phyloP scores from a whole-genome alignment of 2,888 invertebrate genomes.

The Nipponacmea schrenckii region DNA sequence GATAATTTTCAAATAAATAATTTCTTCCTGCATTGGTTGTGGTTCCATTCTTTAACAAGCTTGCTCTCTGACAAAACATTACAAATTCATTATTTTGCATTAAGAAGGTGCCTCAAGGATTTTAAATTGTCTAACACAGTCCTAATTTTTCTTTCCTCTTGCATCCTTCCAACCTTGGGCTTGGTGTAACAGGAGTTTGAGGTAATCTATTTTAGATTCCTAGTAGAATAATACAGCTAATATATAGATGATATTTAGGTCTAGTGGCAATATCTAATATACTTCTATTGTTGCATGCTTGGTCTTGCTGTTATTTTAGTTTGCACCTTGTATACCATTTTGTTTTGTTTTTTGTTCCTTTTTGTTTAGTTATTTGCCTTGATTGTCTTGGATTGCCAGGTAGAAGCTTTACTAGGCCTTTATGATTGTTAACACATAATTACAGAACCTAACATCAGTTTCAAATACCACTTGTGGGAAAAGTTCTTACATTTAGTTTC shows the following conservation, averaged over 20 bases:
- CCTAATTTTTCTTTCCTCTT: conserved; percentile 46
- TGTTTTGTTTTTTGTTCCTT: conserved; percentile 3
- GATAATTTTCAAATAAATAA: no score
- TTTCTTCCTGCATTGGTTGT: no score
- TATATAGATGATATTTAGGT: conserved; percentile 4
- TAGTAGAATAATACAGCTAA: neutral
- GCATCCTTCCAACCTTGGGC: conserved; percentile 46
- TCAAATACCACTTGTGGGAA: conserved; percentile 6
- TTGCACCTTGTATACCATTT: conserved; percentile 2
- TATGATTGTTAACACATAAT: conserved; percentile 5
- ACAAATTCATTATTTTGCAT: no score
- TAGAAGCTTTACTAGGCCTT: neutral
- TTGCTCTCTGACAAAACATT: no score
- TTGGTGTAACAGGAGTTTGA: conserved; percentile 56
- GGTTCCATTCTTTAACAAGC: no score
- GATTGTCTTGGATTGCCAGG: neutral
- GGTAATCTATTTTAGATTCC: conserved; percentile 37
- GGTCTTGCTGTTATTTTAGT: conserved; percentile 10
- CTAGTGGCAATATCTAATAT: neutral
- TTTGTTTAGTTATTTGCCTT: neutral
- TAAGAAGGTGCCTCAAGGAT: neutral
- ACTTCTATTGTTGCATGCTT: conserved; percentile 6
- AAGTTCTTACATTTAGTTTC: neutral
- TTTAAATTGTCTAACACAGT: conserved; percentile 2
- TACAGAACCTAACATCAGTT: neutral